phyloP scores from a whole-genome alignment of 2,113 vertebrate genomes.

The Marmota monax region DNA sequence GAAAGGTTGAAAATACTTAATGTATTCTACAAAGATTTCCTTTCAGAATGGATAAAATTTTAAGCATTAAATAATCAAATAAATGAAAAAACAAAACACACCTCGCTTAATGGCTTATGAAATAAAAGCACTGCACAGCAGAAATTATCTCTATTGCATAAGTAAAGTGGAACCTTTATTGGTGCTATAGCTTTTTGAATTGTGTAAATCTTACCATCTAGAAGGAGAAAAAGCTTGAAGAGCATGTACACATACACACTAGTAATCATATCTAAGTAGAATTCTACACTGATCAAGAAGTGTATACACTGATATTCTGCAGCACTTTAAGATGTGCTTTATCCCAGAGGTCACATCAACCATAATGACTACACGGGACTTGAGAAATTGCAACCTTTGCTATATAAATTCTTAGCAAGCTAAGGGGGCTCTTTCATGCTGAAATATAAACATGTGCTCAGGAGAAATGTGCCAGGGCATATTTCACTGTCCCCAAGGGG shows the following conservation, averaged over 20 bases:
- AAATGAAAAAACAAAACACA: neutral
- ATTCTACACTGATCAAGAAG: neutral
- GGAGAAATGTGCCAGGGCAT: slow-evolving; percentile 62
- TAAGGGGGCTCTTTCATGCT: slow-evolving; percentile 54
- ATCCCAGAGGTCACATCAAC: slow-evolving; percentile 66
- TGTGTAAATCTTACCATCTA: neutral
- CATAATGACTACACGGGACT: slow-evolving; percentile 66
- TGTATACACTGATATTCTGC: neutral
- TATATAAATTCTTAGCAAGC: slow-evolving; percentile 69
- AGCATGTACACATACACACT: neutral
- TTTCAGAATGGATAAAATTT: slow-evolving; percentile 12
- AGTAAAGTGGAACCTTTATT: neutral
- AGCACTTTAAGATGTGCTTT: slow-evolving; percentile 33
- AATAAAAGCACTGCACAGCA: neutral
- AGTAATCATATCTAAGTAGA: slow-evolving; percentile 16
- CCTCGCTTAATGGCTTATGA: neutral
- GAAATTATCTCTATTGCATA: neutral
- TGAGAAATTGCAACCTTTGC: slow-evolving; percentile 70
- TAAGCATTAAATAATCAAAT: slow-evolving; percentile 35
- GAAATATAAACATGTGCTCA: slow-evolving; percentile 77
- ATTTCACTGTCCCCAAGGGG: slow-evolving; percentile 76
- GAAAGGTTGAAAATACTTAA: slow-evolving; percentile 2
- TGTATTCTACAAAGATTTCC: slow-evolving; percentile 27
- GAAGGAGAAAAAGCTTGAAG: neutral
- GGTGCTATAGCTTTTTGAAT: neutral